Evolutionary conservation across 2,888 invertebrate species (phyloP).

Genomic region (Neria commutata): DNA sequence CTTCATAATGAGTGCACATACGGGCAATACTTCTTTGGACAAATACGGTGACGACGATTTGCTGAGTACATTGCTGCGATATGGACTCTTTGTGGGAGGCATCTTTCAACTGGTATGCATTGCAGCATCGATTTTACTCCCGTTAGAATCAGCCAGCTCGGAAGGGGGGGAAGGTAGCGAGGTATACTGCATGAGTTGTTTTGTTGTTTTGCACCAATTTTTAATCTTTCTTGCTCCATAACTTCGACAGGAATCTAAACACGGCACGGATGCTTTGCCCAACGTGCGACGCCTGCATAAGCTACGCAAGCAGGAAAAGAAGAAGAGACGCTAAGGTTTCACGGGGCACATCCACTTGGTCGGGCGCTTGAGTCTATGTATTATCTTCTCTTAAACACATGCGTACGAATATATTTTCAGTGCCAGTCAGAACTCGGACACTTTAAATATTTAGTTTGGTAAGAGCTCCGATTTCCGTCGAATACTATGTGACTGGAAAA

Average conservation of each 20-base stretch:
- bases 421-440: too few relatives aligned
- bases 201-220: too few relatives aligned
- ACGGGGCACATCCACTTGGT: too few relatives aligned
- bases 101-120: conserved; percentile 87
- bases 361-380: too few relatives aligned
- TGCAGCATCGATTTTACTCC: conserved; percentile 79
- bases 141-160: too few relatives aligned
- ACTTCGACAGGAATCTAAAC: conserved; percentile 39
- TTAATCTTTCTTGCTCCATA: background rate
- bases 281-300: conserved; percentile 54
- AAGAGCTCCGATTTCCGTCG: too few relatives aligned
- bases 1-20: conserved; percentile 13
- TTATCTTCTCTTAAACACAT: too few relatives aligned
- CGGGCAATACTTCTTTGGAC: conserved; percentile 43
- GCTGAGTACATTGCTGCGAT: conserved; percentile 75
- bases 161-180: conserved; percentile 38
- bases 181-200: conserved; percentile 19
- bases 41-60: conserved; percentile 67
- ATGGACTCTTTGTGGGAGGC: conserved; percentile 84
- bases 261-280: conserved; percentile 32
- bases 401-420: too few relatives aligned
- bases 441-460: too few relatives aligned
- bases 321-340: conserved; percentile 54
- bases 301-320: conserved; percentile 56
- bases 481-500: too few relatives aligned